Base-by-base conservation (phyloP, 2,113 vertebrate species). In the Kobus ellipsiprymnus region DNA sequence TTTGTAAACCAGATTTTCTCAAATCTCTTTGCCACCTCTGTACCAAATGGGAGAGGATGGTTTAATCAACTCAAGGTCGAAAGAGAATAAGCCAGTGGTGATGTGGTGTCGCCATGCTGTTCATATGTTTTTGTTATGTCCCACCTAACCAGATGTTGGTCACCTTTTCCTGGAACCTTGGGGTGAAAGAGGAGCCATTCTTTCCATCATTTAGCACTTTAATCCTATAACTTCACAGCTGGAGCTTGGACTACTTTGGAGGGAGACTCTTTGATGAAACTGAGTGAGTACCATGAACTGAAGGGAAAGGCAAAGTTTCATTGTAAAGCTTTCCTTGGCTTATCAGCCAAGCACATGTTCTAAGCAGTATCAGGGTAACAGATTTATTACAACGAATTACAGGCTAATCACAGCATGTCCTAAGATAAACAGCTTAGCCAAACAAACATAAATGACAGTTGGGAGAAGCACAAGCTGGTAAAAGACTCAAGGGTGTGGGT, bases 331-430 rank as follows among this genome's bases (percentile, higher is more conserved):
- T 90, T 96, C 92, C 94, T 97, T 84, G 71, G 57, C 62, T 97
- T 92, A 82, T 93, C 57, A 84, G 84, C 74, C 78, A 86, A 60
- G 80, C 71, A 48, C 36, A 36, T 1, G 1, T 94, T 97, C 57
- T 94, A 90, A 91, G 67, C 78, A 77, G 60, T 89, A 87, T 91
- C 67, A 60, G 14, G 89, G 55, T 97, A 94, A 97, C 94, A 93
- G 82, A 87, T 94, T 91, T 19, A 92, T 97, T 93, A 44, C 6
- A 95, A 52, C 88, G 97, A 95, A 97, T 96, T 93, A 94, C 95
- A 95, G 91, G 60, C 85, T 95, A 93, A 97, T 92, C 30, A 54
- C 48, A 71, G 57, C 90, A 77, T 96, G 60, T 89, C n/a, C 10
- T 33, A 74, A 92, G 93, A 92, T 96, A 90, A 93, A 87, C 88